Evolutionary conservation across 2,797 vertebrate species (phyloP).

Genomic region (Xyrichtys novacula): DNA sequence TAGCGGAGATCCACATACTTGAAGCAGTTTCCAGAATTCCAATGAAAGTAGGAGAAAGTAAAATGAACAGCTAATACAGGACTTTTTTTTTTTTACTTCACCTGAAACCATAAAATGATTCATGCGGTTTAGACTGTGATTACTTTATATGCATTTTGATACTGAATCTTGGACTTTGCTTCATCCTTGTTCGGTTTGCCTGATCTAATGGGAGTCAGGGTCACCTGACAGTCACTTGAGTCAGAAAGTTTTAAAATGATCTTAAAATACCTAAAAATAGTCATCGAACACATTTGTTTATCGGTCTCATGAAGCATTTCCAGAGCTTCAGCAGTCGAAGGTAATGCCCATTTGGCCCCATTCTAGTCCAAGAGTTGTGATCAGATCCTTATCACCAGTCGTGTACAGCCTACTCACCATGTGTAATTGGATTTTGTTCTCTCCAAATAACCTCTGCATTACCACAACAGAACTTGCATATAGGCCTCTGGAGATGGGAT

Average conservation of each 20-base stretch:
- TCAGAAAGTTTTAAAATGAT: conserved; percentile 11
- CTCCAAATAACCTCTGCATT: conserved; percentile 78
- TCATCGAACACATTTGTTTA: too few relatives aligned
- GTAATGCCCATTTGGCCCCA: neutral
- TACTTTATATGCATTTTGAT: conserved; percentile 8
- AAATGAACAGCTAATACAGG: neutral
- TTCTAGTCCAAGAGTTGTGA: conserved; percentile 26
- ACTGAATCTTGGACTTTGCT: conserved; percentile 13
- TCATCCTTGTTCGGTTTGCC: conserved; percentile 35
- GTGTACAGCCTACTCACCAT: conserved; percentile 36
- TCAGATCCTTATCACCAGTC: conserved; percentile 53
- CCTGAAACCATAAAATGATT: conserved; percentile 1
- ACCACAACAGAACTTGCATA: conserved; percentile 75
- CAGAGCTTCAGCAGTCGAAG: conserved; percentile 8
- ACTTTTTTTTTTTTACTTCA: conserved; percentile 9
- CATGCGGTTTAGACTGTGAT: conserved; percentile 26
- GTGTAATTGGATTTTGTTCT: conserved; percentile 73
- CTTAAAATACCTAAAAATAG: conserved; percentile 15
- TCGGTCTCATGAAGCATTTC: neutral
- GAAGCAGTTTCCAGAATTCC: conserved; percentile 12
- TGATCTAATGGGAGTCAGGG: conserved; percentile 12
- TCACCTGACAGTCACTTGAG: too few relatives aligned
- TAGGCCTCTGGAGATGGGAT: conserved; percentile 65
- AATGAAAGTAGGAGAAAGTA: too few relatives aligned
- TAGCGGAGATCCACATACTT: conserved; percentile 1